Conservation (phyloP, 2,797 vertebrate genomes). For the Hephaestus fuliginosus region DNA sequence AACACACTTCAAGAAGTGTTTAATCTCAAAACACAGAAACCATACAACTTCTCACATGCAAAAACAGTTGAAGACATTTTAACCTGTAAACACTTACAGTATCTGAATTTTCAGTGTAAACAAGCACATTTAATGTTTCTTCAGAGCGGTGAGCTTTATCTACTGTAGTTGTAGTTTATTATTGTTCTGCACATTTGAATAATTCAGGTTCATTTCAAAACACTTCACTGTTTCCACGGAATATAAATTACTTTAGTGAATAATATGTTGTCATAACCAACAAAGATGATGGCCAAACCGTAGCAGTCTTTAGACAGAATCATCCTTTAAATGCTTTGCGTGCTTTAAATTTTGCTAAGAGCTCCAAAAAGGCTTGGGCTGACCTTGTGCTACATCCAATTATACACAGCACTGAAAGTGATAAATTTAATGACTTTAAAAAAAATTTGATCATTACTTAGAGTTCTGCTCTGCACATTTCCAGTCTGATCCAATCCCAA, state of each 20-base stretch:
- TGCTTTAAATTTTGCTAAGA: neutral
- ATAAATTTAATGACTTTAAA: neutral
- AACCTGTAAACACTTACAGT: neutral
- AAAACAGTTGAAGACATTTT: no score
- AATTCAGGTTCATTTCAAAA: neutral
- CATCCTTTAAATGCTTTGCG: neutral
- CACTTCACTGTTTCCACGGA: neutral
- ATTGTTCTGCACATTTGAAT: no score
- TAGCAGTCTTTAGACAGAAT: neutral
- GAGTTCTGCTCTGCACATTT: neutral
- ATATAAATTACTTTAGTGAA: neutral
- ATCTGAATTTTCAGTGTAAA: no score
- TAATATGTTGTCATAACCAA: neutral
- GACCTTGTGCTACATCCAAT: neutral
- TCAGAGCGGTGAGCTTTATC: no score
- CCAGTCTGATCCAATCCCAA: neutral
- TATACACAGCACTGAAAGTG: neutral
- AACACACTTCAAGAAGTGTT: neutral
- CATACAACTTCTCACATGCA: neutral
- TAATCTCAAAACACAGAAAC: neutral
- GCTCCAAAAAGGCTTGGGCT: neutral
- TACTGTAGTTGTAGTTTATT: no score
- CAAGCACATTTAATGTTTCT: no score
- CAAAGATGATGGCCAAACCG: neutral
- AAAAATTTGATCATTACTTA: slow-evolving; percentile 3